Conservation (phyloP, 2,888 invertebrate genomes). For the Andricus quercusramuli region DNA sequence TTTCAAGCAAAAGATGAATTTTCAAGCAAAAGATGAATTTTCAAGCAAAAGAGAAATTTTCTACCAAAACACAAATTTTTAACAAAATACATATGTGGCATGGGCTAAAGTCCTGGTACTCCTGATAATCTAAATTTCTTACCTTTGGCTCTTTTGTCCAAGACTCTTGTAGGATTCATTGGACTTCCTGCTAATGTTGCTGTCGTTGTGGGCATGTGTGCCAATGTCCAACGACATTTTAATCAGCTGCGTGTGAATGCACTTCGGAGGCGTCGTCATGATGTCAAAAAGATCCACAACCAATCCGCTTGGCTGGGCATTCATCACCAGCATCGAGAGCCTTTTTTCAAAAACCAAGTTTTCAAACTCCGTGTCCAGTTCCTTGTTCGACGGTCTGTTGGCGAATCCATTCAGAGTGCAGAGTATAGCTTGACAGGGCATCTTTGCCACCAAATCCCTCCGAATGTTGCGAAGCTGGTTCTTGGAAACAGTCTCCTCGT, state of each 20-base stretch:
- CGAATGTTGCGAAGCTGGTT: constrained; percentile 83
- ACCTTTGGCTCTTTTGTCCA: constrained; percentile 46
- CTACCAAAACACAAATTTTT: too few relatives aligned
- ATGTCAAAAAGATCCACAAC: constrained; percentile 83
- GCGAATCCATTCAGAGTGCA: constrained; percentile 86
- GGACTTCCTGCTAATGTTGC: constrained; percentile 14
- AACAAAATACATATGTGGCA: too few relatives aligned
- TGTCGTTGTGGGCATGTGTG: neutral
- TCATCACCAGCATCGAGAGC: constrained; percentile 82
- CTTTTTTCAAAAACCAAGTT: constrained; percentile 85
- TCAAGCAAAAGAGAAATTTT: too few relatives aligned
- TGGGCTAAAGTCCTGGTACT: neutral
- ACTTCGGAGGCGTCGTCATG: neutral
- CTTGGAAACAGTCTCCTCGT: constrained; percentile 88
- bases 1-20: too few relatives aligned
- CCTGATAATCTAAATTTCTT: constrained; percentile 18
- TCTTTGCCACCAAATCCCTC: constrained; percentile 81
- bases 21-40: too few relatives aligned
- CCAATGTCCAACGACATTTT: neutral
- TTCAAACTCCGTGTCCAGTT: constrained; percentile 84
- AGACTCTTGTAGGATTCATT: constrained; percentile 37
- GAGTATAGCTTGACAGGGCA: constrained; percentile 88
- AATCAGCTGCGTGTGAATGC: neutral
- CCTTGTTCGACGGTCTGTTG: constrained; percentile 81
- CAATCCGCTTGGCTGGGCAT: constrained; percentile 80